Conservation (phyloP, 2,113 vertebrate genomes). For the Neotoma lepida region DNA sequence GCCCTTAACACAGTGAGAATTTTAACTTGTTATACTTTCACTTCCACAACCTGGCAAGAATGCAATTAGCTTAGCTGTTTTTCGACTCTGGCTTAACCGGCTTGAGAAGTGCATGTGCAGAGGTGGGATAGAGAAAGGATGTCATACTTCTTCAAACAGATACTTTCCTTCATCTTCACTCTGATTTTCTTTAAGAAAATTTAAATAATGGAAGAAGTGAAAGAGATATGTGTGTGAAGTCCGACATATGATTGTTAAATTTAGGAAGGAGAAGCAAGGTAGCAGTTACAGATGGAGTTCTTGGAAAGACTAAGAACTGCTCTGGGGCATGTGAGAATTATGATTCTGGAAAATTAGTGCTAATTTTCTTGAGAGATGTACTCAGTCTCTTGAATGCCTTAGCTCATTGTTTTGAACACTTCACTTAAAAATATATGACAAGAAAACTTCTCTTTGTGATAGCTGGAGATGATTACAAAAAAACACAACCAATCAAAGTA, state of each 20-base stretch:
- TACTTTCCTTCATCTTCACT: background rate
- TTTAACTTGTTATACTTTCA: background rate
- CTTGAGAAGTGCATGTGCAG: background rate
- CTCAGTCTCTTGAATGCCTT: no score
- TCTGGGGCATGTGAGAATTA: background rate
- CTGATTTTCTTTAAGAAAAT: background rate
- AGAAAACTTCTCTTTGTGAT: background rate
- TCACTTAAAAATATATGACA: background rate
- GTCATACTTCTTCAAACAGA: accelerated
- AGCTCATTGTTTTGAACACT: background rate
- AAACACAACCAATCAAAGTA: background rate
- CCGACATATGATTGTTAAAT: background rate
- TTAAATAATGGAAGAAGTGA: background rate
- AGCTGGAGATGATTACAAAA: background rate
- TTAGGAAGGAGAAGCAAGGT: background rate
- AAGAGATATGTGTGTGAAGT: background rate
- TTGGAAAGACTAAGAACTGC: background rate
- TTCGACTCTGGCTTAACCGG: background rate
- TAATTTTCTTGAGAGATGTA: background rate
- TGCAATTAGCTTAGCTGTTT: accelerated
- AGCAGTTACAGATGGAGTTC: accelerated
- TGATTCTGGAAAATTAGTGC: background rate
- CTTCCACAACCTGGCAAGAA: accelerated
- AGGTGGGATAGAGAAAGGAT: accelerated
- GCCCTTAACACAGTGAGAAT: background rate